Conservation (phyloP, 2,113 vertebrate genomes). For the Probosciger aterrimus region DNA sequence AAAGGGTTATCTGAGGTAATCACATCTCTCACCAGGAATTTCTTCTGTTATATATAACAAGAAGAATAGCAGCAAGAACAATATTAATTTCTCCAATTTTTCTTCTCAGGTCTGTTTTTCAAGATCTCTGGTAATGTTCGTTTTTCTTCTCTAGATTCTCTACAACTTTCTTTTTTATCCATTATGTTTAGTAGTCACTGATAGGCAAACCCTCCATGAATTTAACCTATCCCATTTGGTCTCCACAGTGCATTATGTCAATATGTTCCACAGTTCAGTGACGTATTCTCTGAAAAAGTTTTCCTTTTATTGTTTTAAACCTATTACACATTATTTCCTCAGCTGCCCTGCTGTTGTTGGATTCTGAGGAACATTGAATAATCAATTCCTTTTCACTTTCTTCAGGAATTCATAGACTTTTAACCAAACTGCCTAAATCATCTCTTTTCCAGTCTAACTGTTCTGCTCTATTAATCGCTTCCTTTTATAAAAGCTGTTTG, state of each 20-base stretch:
- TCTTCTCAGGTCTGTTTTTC: not conserved
- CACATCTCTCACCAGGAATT: not conserved
- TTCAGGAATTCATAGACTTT: conserved; percentile 19
- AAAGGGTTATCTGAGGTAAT: not conserved
- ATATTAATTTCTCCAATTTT: not conserved
- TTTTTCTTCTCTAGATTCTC: not conserved
- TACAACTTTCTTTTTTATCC: not conserved
- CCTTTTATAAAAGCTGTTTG: not conserved
- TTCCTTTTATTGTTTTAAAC: conserved; percentile 22
- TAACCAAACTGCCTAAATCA: not conserved
- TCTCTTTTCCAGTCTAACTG: conserved; percentile 8
- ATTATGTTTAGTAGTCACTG: not conserved
- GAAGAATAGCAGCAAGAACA: not conserved
- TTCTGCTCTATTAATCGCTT: not conserved
- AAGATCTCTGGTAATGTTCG: not conserved
- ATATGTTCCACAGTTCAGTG: not conserved
- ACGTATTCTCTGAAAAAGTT: not conserved
- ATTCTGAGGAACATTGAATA: not conserved
- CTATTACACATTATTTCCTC: conserved; percentile 7
- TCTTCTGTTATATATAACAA: not conserved
- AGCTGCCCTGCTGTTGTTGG: not conserved
- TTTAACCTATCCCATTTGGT: not conserved
- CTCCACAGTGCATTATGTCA: not conserved
- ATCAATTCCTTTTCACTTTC: conserved; percentile 45
- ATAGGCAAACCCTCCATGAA: not conserved